phyloP scores from a whole-genome alignment of 2,797 vertebrate genomes.

The Aselliscus stoliczkanus region DNA sequence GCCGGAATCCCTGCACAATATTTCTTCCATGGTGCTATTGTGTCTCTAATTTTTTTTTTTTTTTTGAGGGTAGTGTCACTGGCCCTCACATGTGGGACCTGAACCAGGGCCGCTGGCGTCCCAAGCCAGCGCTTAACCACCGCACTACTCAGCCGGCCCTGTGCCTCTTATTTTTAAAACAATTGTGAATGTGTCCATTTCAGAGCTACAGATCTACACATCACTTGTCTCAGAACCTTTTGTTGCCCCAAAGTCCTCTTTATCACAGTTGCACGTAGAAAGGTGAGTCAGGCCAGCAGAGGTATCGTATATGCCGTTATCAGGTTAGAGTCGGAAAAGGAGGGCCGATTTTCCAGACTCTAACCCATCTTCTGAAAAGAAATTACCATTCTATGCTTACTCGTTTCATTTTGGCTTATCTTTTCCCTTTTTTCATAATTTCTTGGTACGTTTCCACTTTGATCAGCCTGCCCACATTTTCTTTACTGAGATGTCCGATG shows the following conservation, averaged over 20 bases:
- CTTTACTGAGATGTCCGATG: not conserved
- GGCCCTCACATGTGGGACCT: too few species aligned
- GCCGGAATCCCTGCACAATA: fast-evolving
- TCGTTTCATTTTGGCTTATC: not conserved
- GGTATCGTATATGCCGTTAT: fast-evolving
- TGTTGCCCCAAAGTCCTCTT: not conserved
- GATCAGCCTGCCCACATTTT: not conserved
- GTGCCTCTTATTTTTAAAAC: not conserved
- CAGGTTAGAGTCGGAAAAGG: not conserved
- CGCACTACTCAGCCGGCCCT: too few species aligned
- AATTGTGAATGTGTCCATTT: fast-evolving
- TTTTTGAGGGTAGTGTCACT: too few species aligned
- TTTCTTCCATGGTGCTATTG: fast-evolving
- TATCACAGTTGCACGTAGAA: fast-evolving
- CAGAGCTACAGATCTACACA: fast-evolving
- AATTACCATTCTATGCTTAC: not conserved
- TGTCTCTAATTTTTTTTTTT: too few species aligned
- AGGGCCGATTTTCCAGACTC: not conserved
- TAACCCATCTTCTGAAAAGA: not conserved
- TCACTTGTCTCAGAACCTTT: not conserved
- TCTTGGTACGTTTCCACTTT: not conserved
- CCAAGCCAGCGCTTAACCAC: too few species aligned
- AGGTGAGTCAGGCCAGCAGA: not conserved
- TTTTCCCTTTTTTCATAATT: not conserved
- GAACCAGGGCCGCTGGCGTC: too few species aligned